These are phyloP conservation scores for Eumerus sabulonum DNA, from an alignment of 2,888 invertebrate species.

Conservation along the genomic window DNA sequence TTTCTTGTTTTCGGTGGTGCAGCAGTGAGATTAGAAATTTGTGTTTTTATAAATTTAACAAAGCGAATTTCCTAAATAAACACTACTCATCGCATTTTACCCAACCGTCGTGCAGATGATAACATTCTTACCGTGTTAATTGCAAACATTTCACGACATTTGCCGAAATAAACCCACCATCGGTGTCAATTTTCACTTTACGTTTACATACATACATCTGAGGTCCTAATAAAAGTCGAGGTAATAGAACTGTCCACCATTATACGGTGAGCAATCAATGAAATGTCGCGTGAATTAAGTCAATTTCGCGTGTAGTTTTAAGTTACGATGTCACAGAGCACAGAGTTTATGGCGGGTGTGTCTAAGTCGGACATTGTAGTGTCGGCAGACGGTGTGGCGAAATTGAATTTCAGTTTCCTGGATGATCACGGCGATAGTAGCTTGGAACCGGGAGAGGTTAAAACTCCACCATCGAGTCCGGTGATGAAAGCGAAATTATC, in stretches of 20 bases:
- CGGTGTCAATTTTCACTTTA: no score
- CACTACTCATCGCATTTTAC: not conserved
- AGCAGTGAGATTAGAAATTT: constrained; percentile 29
- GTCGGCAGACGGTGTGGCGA: constrained; percentile 70
- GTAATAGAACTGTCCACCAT: no score
- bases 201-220: no score
- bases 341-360: no score
- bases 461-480: constrained; percentile 74
- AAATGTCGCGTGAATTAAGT: not conserved
- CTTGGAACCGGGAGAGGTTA: constrained; percentile 76
- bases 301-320: not conserved
- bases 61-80: not conserved
- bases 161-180: no score
- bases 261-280: no score
- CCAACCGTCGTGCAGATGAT: not conserved
- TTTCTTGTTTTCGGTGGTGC: constrained; percentile 44
- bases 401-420: constrained; percentile 70
- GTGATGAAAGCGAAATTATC: constrained; percentile 32
- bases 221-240: no score
- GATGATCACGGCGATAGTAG: constrained; percentile 74
- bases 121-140: not conserved
- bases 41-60: constrained; percentile 47
- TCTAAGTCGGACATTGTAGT: constrained; percentile 70
- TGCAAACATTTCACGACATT: not conserved
- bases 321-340: constrained; percentile 38